Evolutionary conservation across 2,797 vertebrate genomes (phyloP), one percentile per base, ranked within the genome.

Genomic region (Phataginus tetradactyla): DNA sequence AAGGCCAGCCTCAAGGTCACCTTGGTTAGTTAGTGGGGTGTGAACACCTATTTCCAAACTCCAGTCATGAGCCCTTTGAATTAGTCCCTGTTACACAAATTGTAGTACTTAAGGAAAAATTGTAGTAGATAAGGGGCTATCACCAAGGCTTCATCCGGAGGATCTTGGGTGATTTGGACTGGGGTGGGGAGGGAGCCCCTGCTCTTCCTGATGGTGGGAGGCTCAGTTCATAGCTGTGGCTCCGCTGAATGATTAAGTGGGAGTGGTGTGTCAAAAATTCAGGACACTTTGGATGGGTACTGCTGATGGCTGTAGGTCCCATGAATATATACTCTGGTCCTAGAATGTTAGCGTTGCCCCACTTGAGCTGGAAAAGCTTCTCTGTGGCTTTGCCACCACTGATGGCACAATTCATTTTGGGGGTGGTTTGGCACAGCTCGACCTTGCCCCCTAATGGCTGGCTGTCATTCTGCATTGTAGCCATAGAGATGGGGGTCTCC

Each of bases 391-490:
- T 80, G 25, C 34, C 8, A 14, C 55, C 74, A 25, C 51, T 32
- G 21, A n/a, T 66, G 39, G 25, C 15, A 1, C 17, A 10, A 3
- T 74, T 72, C 34, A 3, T 77, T 57, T 68, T 77, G 71, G 89
- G 45, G 64, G 57, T 74, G 75, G 5, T 45, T 49, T 83, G 61
- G 2, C 27, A 20, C 93, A 42, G 96, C 90, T 96, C 72, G 80
- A 95, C 86, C 7, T 96, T 98, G 94, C 96, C 95, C 95, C 84
- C 94, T 96, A 68, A 97, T 96, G 97, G 96, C 91, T 97, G 25
- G 23, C 0, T 15, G 11, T 91, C 81, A 10, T 53, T 77, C 90
- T 91, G 79, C 88, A 84, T 93, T 94, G 72, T 32, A 57, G 72
- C 72, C 69, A 17, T 83, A 0, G 57, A 89, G n/a, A 21, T 37